Evolutionary conservation across 2,113 vertebrate species (phyloP).

Genomic region (Dicerorhinus sumatrensis): DNA sequence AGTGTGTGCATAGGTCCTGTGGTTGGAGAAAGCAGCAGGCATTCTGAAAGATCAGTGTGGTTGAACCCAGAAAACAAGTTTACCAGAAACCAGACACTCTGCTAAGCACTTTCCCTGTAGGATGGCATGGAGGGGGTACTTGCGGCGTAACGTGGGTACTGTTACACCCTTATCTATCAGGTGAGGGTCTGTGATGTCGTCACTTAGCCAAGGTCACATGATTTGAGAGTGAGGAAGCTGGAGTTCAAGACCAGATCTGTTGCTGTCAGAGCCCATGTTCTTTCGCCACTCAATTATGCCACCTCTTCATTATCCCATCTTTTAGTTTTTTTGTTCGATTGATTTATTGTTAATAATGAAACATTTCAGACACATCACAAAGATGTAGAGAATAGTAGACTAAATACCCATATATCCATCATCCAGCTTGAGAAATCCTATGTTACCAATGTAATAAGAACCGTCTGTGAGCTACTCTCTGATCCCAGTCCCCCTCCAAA

Average conservation of each 20-base stretch:
- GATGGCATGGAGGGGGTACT: background rate
- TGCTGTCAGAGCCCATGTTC: too few relatives aligned
- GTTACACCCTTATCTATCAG: too few relatives aligned
- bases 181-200: too few relatives aligned
- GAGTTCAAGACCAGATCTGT: too few relatives aligned
- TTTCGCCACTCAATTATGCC: too few relatives aligned
- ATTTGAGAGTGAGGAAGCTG: too few relatives aligned
- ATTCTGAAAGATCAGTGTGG: background rate
- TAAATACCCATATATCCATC: background rate
- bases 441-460: background rate
- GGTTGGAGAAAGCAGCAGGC: background rate
- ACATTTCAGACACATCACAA: background rate
- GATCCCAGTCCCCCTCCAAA: background rate
- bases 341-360: background rate
- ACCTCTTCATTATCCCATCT: too few relatives aligned
- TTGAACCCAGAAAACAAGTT: background rate
- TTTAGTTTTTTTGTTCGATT: too few relatives aligned
- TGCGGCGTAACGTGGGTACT: background rate
- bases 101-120: background rate
- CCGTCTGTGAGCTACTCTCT: background rate
- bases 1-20: background rate
- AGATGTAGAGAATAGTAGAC: background rate
- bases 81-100: background rate
- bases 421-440: background rate
- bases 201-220: too few relatives aligned